phyloP scores from a whole-genome alignment of 1,140 invertebrate species.

The Micrasema minimum region DNA sequence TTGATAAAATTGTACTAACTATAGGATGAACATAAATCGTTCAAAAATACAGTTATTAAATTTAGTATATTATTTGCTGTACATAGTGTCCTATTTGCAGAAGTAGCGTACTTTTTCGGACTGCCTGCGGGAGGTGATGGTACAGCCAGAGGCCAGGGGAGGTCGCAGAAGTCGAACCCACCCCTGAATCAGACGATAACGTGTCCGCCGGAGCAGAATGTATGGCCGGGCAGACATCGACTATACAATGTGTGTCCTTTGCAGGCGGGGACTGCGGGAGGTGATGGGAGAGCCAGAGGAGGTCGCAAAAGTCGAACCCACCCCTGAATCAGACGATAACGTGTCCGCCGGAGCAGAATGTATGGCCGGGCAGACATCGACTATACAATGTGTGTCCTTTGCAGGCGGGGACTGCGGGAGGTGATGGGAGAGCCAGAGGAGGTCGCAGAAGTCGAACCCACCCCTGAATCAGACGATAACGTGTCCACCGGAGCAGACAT shows the following conservation, averaged over 20 bases:
- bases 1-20: too few relatives aligned
- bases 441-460: conserved; percentile 44
- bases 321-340: conserved; percentile 54
- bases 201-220: conserved; percentile 67
- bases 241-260: too few relatives aligned
- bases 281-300: conserved; percentile 33
- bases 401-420: conserved; percentile 38
- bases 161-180: too few relatives aligned
- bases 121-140: conserved; percentile 16
- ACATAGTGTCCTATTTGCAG: too few relatives aligned
- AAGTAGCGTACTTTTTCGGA: too few relatives aligned
- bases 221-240: conserved; percentile 79
- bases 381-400: too few relatives aligned
- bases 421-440: conserved; percentile 33
- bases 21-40: too few relatives aligned
- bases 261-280: conserved; percentile 38
- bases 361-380: conserved; percentile 79
- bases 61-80: too few relatives aligned
- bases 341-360: conserved; percentile 67
- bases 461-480: conserved; percentile 48
- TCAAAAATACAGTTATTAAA: too few relatives aligned
- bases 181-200: conserved; percentile 54
- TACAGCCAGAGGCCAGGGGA: conserved; percentile 39
- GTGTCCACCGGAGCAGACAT: conserved; percentile 64
- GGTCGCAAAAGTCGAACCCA: too few relatives aligned